Percentiles rank a stretch among this genome's conserved stretches.
Conservation (phyloP, 2,888 invertebrate species). For the Tetheella fluctuosa region DNA sequence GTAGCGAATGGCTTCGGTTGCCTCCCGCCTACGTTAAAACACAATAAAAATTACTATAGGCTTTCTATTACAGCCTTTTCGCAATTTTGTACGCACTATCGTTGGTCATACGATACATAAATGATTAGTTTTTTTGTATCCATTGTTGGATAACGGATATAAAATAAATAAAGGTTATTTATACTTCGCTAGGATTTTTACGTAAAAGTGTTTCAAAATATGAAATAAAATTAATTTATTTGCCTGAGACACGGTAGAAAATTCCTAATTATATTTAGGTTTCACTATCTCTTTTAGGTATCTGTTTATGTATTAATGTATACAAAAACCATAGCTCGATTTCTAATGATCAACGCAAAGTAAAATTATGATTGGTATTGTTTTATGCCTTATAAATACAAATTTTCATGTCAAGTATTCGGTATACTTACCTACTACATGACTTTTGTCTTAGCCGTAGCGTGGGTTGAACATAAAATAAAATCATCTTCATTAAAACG, state of each 20-base stretch:
- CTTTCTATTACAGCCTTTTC: conserved; percentile 28
- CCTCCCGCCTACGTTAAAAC: conserved; percentile 68
- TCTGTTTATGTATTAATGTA: too few species aligned
- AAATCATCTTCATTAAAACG: conserved; percentile 14
- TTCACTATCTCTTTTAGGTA: too few species aligned
- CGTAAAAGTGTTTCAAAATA: background rate
- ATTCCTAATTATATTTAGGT: too few species aligned
- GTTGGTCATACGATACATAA: background rate
- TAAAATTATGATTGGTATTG: too few species aligned
- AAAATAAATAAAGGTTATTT: background rate
- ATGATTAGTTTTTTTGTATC: background rate
- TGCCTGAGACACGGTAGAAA: too few species aligned
- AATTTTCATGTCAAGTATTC: too few species aligned
- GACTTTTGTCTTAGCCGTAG: background rate
- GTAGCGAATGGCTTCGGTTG: conserved; percentile 73
- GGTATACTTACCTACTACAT: background rate
- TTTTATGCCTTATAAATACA: too few species aligned
- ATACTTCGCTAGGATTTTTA: background rate
- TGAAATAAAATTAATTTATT: too few species aligned
- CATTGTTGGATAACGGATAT: background rate
- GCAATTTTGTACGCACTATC: background rate
- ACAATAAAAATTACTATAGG: conserved; percentile 64
- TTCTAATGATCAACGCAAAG: too few species aligned
- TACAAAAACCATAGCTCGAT: too few species aligned
- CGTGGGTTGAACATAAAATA: background rate